Conservation (phyloP, 2,888 invertebrate species). For the Ectropis crepuscularia region DNA sequence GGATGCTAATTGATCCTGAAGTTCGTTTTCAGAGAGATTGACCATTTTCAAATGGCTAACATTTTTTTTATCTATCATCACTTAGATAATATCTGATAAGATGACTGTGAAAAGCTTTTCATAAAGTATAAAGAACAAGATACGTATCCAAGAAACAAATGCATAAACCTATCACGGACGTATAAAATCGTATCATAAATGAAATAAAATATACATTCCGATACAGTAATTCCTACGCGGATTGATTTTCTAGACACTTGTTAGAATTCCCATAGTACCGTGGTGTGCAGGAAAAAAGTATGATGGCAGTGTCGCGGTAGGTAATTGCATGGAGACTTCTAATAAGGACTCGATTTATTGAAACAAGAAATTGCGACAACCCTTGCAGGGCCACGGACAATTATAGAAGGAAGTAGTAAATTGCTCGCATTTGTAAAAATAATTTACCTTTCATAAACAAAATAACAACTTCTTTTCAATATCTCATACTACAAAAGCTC, state of each 20-base stretch:
- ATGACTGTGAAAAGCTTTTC: too few relatives aligned
- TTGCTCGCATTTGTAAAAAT: slow-evolving; percentile 59
- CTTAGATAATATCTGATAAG: too few relatives aligned
- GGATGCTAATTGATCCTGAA: too few relatives aligned
- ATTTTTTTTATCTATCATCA: too few relatives aligned
- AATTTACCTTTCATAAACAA: slow-evolving; percentile 37
- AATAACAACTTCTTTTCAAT: too few relatives aligned
- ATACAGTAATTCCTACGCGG: slow-evolving; percentile 51
- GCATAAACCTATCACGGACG: background rate
- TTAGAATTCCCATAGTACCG: slow-evolving; percentile 65
- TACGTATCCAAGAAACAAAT: background rate
- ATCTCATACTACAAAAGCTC: too few relatives aligned
- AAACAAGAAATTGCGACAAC: slow-evolving; percentile 74
- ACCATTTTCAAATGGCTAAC: too few relatives aligned
- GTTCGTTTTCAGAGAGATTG: too few relatives aligned
- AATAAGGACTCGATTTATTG: slow-evolving; percentile 73
- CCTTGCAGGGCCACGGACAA: slow-evolving; percentile 61
- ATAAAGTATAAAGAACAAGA: too few relatives aligned
- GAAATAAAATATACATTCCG: slow-evolving; percentile 37
- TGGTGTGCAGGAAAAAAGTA: slow-evolving; percentile 52
- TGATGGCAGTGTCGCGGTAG: slow-evolving; percentile 49
- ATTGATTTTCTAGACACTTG: slow-evolving; percentile 76
- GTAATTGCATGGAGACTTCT: slow-evolving; percentile 63
- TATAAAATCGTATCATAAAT: slow-evolving; percentile 19
- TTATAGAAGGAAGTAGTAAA: slow-evolving; percentile 64